Conservation (phyloP, 2,113 vertebrate genomes). For the Gavia stellata region DNA sequence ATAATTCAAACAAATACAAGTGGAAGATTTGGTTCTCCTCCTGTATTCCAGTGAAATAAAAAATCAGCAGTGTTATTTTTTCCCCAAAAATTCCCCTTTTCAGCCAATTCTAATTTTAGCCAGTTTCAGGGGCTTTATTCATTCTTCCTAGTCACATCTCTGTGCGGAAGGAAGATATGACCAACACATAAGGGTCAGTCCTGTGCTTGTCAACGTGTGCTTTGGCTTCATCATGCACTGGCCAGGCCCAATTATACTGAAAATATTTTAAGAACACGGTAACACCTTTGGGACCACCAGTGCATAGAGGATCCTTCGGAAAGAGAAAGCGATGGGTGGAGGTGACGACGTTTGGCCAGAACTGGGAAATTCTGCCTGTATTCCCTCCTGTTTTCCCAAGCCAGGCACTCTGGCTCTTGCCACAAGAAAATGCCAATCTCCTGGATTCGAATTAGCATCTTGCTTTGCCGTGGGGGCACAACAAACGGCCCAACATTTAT, state of each 20-base stretch:
- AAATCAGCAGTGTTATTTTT: background rate
- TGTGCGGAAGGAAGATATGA: background rate
- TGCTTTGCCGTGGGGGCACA: background rate
- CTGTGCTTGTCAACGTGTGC: background rate
- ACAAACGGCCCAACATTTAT: background rate
- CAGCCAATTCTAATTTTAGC: background rate
- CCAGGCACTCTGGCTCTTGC: background rate
- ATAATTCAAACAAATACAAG: background rate
- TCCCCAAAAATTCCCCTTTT: accelerated
- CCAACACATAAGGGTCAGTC: background rate
- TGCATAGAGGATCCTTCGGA: background rate
- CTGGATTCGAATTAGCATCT: background rate
- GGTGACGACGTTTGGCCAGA: background rate
- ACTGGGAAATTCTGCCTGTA: background rate
- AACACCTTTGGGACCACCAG: background rate
- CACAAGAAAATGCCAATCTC: background rate
- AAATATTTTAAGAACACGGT: background rate
- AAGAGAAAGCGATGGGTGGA: background rate
- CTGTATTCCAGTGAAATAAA: background rate
- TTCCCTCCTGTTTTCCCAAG: background rate
- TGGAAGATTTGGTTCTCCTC: background rate
- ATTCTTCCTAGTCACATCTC: background rate
- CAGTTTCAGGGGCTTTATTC: background rate
- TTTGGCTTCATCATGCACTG: background rate
- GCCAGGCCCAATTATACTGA: background rate